Percentiles rank a stretch among this genome's conserved stretches.
These are phyloP conservation scores for Propithecus coquereli DNA, from an alignment of 2,113 vertebrate genomes.

Conservation along the genomic window DNA sequence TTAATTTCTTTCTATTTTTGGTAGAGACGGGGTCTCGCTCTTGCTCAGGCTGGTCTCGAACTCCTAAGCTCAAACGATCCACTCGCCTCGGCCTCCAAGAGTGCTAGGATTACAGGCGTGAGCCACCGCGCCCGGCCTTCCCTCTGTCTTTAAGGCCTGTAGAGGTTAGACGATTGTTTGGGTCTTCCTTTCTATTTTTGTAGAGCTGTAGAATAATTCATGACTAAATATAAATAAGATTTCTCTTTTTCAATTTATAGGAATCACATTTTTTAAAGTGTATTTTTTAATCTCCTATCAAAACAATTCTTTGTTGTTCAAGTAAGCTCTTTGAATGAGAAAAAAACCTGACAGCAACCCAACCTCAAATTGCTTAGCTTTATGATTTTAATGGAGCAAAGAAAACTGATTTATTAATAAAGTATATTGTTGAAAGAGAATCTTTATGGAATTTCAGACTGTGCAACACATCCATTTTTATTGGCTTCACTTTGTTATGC, in stretches of 20 bases:
- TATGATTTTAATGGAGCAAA: constrained; percentile 52
- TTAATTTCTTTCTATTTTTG: no score
- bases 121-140: no score
- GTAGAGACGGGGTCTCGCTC: no score
- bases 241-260: background rate
- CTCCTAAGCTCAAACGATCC: no score
- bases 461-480: background rate
- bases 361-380: constrained; percentile 41
- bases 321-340: background rate
- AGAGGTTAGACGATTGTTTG: background rate
- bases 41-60: no score
- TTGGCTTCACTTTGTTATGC: constrained; percentile 61
- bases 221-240: background rate
- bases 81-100: no score
- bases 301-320: constrained; percentile 32
- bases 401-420: constrained; percentile 42
- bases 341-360: constrained; percentile 48
- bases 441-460: constrained; percentile 32
- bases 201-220: background rate
- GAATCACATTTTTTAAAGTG: constrained; percentile 45
- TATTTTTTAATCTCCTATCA: constrained; percentile 52
- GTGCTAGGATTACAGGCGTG: no score
- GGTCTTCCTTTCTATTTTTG: background rate
- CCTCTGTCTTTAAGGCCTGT: background rate
- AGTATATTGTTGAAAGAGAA: constrained; percentile 19